Percentiles rank a stretch among this genome's conserved stretches.
phyloP scores from a whole-genome alignment of 2,797 vertebrate species.

The Antennarius maculatus region DNA sequence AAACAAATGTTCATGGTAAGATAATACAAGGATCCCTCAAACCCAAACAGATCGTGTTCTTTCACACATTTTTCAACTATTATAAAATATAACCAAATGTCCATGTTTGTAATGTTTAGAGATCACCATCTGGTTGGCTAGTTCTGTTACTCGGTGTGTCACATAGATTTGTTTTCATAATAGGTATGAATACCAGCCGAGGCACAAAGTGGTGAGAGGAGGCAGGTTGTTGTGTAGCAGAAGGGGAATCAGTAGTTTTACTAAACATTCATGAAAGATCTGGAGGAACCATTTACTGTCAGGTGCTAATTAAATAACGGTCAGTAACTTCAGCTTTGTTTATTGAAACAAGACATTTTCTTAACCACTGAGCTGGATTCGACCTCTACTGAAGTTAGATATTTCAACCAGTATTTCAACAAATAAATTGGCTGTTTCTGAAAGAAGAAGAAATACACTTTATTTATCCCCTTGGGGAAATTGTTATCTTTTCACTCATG shows the following conservation, averaged over 20 bases:
- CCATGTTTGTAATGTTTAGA: neutral
- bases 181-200: slow-evolving; percentile 12
- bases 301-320: slow-evolving; percentile 76
- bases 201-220: neutral
- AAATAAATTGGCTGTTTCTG: neutral
- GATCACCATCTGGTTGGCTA: slow-evolving; percentile 3
- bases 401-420: neutral
- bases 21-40: too few species aligned
- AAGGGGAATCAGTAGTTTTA: slow-evolving; percentile 59
- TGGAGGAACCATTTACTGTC: slow-evolving; percentile 61
- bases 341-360: slow-evolving; percentile 65
- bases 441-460: too few species aligned
- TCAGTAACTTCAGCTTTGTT: slow-evolving; percentile 66
- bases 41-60: too few species aligned
- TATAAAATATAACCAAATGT: too few species aligned
- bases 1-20: too few species aligned
- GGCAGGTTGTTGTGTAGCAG: slow-evolving; percentile 49
- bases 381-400: neutral
- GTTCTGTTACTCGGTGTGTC: slow-evolving; percentile 21
- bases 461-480: too few species aligned
- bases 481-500: too few species aligned
- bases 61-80: too few species aligned
- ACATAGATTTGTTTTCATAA: slow-evolving; percentile 46
- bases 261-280: slow-evolving; percentile 75
- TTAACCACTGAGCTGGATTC: slow-evolving; percentile 37